A percentile compares a stretch with the other conserved stretches of the same genome.
phyloP scores from a whole-genome alignment of 2,888 invertebrate genomes.

The Drosophila putrida region DNA sequence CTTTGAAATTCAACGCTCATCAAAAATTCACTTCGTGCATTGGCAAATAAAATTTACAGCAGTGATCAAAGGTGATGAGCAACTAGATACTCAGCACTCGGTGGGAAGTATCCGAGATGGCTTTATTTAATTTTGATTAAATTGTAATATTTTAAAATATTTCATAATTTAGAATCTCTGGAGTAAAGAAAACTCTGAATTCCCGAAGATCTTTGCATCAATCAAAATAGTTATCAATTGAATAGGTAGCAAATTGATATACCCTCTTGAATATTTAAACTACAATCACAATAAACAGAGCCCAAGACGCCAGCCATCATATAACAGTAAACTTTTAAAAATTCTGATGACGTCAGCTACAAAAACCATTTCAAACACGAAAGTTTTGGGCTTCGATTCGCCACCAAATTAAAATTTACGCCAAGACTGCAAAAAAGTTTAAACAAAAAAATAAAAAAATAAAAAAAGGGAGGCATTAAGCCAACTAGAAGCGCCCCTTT shows the following conservation, averaged over 20 bases:
- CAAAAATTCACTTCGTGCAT: conserved; percentile 50
- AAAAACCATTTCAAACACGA: conserved; percentile 52
- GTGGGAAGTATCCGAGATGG: not conserved
- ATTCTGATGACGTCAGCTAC: conserved; percentile 74
- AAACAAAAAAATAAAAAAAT: conserved; percentile 8
- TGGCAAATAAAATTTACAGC: conserved; percentile 20
- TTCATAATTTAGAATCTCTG: too few relatives aligned
- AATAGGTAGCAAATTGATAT: conserved; percentile 11
- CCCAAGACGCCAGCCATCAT: conserved; percentile 47
- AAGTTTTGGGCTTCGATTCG: conserved; percentile 41
- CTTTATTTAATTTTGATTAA: not conserved
- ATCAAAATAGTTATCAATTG: not conserved
- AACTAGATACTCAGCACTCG: conserved; percentile 8
- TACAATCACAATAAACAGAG: conserved; percentile 24
- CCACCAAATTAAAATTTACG: conserved; percentile 49
- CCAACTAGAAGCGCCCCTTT: conserved; percentile 59
- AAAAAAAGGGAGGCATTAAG: conserved; percentile 35
- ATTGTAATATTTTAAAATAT: not conserved
- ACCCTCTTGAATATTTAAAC: conserved; percentile 2
- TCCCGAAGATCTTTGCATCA: not conserved
- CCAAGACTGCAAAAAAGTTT: conserved; percentile 40
- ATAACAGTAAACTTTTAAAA: conserved; percentile 66
- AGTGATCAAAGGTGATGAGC: not conserved
- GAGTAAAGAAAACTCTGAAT: not conserved
- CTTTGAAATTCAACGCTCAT: conserved; percentile 51